A percentile compares a stretch with the other conserved stretches of the same genome.
Conservation (phyloP, 1,140 invertebrate species). For the Drosophila ohnishii region DNA sequence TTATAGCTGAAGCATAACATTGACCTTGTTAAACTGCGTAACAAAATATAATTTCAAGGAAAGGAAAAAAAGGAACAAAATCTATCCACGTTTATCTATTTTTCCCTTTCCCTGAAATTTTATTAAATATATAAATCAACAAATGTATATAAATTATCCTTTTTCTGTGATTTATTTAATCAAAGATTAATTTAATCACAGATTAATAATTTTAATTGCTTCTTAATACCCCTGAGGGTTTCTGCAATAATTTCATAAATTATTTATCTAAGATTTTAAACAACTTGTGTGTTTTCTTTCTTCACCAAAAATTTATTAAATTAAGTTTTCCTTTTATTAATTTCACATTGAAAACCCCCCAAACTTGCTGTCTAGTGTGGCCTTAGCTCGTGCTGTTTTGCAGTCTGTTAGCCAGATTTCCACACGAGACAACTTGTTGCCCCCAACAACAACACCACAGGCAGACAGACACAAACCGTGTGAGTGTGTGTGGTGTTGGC, state of each 20-base stretch:
- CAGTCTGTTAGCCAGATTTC: slow-evolving; percentile 62
- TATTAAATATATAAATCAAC: too few species aligned
- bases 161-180: neutral
- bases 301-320: neutral
- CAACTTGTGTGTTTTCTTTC: too few species aligned
- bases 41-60: too few species aligned
- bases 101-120: too few species aligned
- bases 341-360: neutral
- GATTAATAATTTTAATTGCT: neutral
- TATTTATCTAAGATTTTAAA: neutral
- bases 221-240: neutral
- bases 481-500: slow-evolving; percentile 10
- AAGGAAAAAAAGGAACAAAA: too few species aligned
- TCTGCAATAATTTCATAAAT: neutral
- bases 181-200: neutral
- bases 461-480: slow-evolving; percentile 22
- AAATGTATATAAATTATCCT: neutral
- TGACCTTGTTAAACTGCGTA: too few species aligned
- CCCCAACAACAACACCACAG: slow-evolving; percentile 12
- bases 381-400: slow-evolving; percentile 40
- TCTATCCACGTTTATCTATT: too few species aligned
- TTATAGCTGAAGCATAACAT: too few species aligned
- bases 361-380: slow-evolving; percentile 47
- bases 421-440: slow-evolving; percentile 68
- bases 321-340: neutral